Conservation (phyloP, 2,888 invertebrate species). For the Agrochola lychnidis region DNA sequence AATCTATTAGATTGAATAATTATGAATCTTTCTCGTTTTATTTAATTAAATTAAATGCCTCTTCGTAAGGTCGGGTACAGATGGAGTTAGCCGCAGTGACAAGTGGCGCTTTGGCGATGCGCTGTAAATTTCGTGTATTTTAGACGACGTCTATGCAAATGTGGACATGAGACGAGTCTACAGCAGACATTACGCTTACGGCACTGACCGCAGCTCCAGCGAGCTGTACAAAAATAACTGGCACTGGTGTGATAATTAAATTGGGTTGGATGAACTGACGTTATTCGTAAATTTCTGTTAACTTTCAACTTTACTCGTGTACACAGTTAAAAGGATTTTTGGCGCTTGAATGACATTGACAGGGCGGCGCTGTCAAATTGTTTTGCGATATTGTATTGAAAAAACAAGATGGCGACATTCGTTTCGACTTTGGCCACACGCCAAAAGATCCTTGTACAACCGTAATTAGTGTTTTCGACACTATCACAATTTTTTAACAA, state of each 20-base stretch:
- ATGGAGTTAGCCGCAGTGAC: slow-evolving; percentile 35
- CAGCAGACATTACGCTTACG: slow-evolving; percentile 52
- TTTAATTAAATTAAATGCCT: slow-evolving; percentile 22
- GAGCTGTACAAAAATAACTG: slow-evolving; percentile 47
- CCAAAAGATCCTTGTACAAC: background rate
- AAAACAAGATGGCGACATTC: background rate
- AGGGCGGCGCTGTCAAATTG: background rate
- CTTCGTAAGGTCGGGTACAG: slow-evolving; percentile 10
- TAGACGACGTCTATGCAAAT: slow-evolving; percentile 56
- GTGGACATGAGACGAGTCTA: slow-evolving; percentile 56
- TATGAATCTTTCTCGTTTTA: slow-evolving; percentile 7
- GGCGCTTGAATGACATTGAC: background rate
- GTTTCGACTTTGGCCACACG: background rate
- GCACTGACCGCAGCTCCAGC: slow-evolving; percentile 51
- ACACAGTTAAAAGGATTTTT: background rate
- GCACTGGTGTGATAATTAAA: slow-evolving; percentile 37
- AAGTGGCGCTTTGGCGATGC: slow-evolving; percentile 38
- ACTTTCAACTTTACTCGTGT: slow-evolving; percentile 2
- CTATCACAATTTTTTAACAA: background rate
- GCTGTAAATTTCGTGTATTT: slow-evolving; percentile 55
- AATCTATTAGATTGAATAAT: slow-evolving; percentile 14
- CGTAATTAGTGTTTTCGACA: too few relatives aligned
- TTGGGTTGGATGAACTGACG: slow-evolving; percentile 1
- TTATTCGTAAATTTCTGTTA: slow-evolving; percentile 5
- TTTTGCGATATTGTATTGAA: background rate